phyloP scores from a whole-genome alignment of 2,888 invertebrate genomes.

The Cheilosia vernalis region DNA sequence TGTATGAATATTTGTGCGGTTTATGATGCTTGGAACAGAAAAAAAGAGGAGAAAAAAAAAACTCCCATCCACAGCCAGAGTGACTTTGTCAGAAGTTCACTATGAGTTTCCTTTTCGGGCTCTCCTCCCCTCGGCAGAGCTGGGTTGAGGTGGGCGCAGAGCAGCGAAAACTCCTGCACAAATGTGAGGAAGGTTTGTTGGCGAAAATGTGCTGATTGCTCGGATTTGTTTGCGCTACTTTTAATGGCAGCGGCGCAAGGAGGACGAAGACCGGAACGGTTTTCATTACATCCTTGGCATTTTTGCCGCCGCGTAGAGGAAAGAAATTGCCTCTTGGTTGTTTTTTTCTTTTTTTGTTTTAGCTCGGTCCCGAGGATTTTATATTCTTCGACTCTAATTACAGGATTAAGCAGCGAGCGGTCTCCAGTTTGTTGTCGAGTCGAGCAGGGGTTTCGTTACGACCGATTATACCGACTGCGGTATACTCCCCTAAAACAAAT shows the following conservation, averaged over 20 bases:
- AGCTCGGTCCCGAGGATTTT: slow-evolving; percentile 58
- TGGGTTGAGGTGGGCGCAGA: neutral
- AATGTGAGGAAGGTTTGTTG: slow-evolving; percentile 64
- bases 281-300: slow-evolving; percentile 75
- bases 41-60: slow-evolving; percentile 15
- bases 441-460: slow-evolving; percentile 1
- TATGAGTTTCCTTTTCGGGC: slow-evolving; percentile 57
- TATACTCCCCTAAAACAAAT: neutral
- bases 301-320: slow-evolving; percentile 14
- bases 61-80: slow-evolving; percentile 38
- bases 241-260: slow-evolving; percentile 52
- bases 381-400: slow-evolving; percentile 73
- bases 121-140: neutral
- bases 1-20: slow-evolving; percentile 73
- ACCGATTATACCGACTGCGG: neutral
- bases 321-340: slow-evolving; percentile 22
- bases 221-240: slow-evolving; percentile 74
- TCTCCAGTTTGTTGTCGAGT: neutral
- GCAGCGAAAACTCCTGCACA: slow-evolving; percentile 65
- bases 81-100: slow-evolving; percentile 74
- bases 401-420: slow-evolving; percentile 51
- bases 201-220: slow-evolving; percentile 75
- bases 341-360: too few species aligned
- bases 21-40: slow-evolving; percentile 37
- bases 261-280: slow-evolving; percentile 57